Conservation (phyloP, 1,140 invertebrate genomes). For the Akabosia matsudoensis region DNA sequence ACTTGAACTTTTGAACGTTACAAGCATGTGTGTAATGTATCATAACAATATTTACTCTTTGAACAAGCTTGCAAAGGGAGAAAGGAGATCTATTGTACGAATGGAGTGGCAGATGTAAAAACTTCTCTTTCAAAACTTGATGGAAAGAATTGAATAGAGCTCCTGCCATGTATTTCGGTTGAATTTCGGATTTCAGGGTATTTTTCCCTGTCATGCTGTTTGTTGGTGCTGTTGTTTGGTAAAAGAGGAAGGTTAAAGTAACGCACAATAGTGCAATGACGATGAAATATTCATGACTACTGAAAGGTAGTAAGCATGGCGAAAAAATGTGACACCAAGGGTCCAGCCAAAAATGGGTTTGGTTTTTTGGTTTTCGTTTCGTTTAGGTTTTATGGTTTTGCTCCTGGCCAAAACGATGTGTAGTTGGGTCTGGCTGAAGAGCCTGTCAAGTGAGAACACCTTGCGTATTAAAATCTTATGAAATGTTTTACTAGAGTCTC, state of each 20-base stretch:
- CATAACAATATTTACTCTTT: background rate
- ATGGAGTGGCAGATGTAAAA: background rate
- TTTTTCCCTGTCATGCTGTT: background rate
- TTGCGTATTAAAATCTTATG: no score
- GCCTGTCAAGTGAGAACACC: no score
- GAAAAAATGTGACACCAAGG: background rate
- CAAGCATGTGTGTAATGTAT: background rate
- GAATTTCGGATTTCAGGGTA: background rate
- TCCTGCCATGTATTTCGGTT: background rate
- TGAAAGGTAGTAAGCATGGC: no score
- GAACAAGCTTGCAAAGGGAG: background rate
- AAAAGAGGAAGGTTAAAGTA: background rate
- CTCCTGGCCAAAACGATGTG: constrained; percentile 14
- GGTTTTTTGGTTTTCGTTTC: constrained; percentile 22
- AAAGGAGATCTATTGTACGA: background rate
- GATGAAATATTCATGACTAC: no score
- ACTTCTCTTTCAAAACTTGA: background rate
- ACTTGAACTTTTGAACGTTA: no score
- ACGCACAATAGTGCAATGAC: no score
- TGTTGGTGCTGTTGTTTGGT: background rate
- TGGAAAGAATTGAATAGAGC: background rate
- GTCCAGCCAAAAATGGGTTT: constrained; percentile 10
- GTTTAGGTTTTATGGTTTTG: constrained; percentile 21
- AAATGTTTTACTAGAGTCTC: no score
- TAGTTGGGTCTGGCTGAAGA: background rate